These are phyloP conservation scores for Lasiurus cinereus DNA, from an alignment of 2,113 vertebrate species.

Conservation along the genomic window DNA sequence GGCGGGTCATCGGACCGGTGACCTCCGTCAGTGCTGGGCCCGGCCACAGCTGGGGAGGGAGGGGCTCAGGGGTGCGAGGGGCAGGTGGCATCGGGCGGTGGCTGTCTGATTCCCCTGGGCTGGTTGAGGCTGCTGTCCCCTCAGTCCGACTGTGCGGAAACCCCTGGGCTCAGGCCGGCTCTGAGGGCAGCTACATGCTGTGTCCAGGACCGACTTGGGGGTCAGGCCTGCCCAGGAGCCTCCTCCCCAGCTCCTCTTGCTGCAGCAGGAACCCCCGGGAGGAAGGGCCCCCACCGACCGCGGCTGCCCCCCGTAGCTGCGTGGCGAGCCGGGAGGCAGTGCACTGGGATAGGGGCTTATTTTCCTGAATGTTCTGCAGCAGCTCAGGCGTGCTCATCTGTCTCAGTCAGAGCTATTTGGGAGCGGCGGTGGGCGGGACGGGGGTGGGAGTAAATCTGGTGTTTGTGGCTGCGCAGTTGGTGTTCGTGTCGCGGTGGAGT, in stretches of 20 bases:
- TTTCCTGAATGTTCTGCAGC: slow-evolving; percentile 69
- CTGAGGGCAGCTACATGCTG: too few species aligned
- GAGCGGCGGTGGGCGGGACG: slow-evolving; percentile 69
- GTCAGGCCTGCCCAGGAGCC: not conserved
- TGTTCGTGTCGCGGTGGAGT: not conserved
- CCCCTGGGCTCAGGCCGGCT: too few species aligned
- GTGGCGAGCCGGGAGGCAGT: slow-evolving; percentile 44
- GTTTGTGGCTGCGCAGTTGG: slow-evolving; percentile 67
- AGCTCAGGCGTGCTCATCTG: slow-evolving; percentile 61
- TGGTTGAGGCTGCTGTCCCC: not conserved
- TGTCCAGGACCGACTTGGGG: not conserved
- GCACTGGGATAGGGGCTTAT: slow-evolving; percentile 63
- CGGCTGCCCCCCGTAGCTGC: not conserved
- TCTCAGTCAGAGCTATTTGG: slow-evolving; percentile 77
- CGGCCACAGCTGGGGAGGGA: not conserved
- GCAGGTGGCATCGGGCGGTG: not conserved
- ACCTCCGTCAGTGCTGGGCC: not conserved
- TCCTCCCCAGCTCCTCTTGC: not conserved
- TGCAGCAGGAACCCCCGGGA: not conserved
- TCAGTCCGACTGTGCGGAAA: too few species aligned
- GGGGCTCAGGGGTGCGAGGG: not conserved
- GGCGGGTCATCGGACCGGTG: not conserved
- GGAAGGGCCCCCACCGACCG: not conserved
- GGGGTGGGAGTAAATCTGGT: slow-evolving; percentile 78
- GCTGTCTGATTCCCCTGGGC: not conserved